These are phyloP conservation scores for Paracentrotus lividus DNA, from an alignment of 53 echinoderm and acorn worm species.

Conservation along the genomic window DNA sequence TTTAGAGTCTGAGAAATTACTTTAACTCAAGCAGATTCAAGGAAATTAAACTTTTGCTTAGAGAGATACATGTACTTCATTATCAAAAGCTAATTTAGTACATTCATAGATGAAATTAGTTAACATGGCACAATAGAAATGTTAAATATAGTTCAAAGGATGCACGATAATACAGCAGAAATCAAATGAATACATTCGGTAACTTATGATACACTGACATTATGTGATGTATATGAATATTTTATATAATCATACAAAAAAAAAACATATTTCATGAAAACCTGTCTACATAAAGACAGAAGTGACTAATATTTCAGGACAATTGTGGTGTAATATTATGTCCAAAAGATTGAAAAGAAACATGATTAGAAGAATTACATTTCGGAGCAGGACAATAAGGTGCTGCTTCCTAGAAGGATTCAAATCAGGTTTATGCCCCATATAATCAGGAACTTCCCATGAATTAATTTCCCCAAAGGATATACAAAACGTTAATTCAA, in stretches of 20 bases:
- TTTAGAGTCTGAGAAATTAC: too few species aligned
- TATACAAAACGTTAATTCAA: background rate
- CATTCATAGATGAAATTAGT: background rate
- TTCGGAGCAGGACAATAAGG: background rate
- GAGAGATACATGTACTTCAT: background rate
- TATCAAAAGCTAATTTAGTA: background rate
- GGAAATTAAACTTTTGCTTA: background rate
- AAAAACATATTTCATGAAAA: background rate
- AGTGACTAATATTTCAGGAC: background rate
- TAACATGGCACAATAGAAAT: slow-evolving; percentile 14
- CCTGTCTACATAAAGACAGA: background rate
- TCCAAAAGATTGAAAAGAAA: background rate
- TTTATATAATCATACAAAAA: background rate
- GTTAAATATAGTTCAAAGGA: slow-evolving; percentile 4
- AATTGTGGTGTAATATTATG: background rate
- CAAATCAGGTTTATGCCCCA: background rate
- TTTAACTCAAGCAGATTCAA: background rate
- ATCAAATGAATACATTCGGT: slow-evolving; percentile 22
- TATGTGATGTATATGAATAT: background rate
- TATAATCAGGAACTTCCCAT: background rate
- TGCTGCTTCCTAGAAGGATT: background rate
- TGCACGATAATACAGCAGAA: slow-evolving; percentile 19
- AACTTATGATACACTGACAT: slow-evolving; percentile 1
- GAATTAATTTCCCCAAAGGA: background rate
- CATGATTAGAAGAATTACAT: background rate